Evolutionary conservation across 1,140 invertebrate genomes (phyloP).

Genomic region (Propsilocerus akamusi): DNA sequence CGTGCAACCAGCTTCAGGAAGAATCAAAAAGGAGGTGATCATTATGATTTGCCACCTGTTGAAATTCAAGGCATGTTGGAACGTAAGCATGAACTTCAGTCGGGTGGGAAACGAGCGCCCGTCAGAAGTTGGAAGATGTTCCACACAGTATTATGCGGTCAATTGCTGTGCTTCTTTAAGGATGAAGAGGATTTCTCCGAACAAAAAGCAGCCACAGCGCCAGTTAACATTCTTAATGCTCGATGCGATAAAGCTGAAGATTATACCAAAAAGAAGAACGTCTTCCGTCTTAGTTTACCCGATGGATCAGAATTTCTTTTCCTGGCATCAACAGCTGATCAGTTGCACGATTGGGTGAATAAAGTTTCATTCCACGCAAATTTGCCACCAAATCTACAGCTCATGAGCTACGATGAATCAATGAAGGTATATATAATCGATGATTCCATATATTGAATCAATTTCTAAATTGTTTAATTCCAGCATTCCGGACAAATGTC

Average conservation of each 20-base stretch:
- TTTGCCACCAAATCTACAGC: constrained; percentile 71
- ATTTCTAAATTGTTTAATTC: no score
- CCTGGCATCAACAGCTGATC: constrained; percentile 46
- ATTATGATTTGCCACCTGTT: constrained; percentile 63
- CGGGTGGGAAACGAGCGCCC: constrained; percentile 82
- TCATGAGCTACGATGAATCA: constrained; percentile 58
- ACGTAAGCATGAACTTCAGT: constrained; percentile 85
- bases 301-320: constrained; percentile 92
- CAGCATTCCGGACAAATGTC: constrained; percentile 6
- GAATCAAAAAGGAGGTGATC: constrained; percentile 45
- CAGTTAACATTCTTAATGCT: constrained; percentile 70
- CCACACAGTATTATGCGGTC: constrained; percentile 90
- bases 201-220: constrained; percentile 73
- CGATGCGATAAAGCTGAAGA: constrained; percentile 69
- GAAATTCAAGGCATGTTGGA: constrained; percentile 82
- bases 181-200: constrained; percentile 79
- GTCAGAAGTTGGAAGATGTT: constrained; percentile 90
- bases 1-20: constrained; percentile 77
- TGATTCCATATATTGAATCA: no score
- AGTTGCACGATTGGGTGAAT: constrained; percentile 84
- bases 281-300: constrained; percentile 68
- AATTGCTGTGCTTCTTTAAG: constrained; percentile 95
- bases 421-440: constrained; percentile 24
- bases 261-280: constrained; percentile 89
- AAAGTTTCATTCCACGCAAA: constrained; percentile 89